These are phyloP conservation scores for Zaprionus tsacasi DNA, from an alignment of 1,140 invertebrate genomes.

Conservation along the genomic window DNA sequence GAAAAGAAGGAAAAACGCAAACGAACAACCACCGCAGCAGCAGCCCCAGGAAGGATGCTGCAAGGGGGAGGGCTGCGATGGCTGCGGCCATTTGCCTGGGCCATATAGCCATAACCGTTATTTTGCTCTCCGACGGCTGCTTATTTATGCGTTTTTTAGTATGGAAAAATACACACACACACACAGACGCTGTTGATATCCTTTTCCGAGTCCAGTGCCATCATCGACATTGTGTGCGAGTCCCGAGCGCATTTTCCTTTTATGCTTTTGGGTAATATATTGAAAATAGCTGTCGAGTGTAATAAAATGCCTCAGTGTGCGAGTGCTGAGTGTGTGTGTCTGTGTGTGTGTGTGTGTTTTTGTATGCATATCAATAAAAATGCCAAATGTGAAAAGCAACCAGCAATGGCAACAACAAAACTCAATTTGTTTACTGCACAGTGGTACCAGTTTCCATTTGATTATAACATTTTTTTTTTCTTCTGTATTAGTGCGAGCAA, in stretches of 20 bases:
- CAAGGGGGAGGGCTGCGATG: constrained; percentile 1
- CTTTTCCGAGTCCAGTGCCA: constrained; percentile 47
- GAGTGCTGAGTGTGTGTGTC: constrained; percentile 12
- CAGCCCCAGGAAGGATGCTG: constrained; percentile 27
- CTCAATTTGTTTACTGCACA: constrained; percentile 73
- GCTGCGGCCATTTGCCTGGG: constrained; percentile 31
- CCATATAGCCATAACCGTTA: constrained; percentile 65
- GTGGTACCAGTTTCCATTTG: no score
- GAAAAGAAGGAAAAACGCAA: constrained; percentile 6
- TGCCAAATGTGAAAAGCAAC: constrained; percentile 70
- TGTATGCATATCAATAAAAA: constrained; percentile 79
- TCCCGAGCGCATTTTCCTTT: constrained; percentile 62
- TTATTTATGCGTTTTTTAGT: constrained; percentile 83
- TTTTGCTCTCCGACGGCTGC: constrained; percentile 66
- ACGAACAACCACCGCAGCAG: constrained; percentile 68
- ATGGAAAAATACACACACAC: constrained; percentile 60
- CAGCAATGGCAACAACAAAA: constrained; percentile 58
- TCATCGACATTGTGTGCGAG: constrained; percentile 11
- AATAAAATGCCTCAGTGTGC: constrained; percentile 66
- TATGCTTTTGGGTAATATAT: constrained; percentile 76
- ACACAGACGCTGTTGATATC: constrained; percentile 47
- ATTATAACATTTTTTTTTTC: no score
- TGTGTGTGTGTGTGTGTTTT: constrained; percentile 26
- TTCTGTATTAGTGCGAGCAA: no score
- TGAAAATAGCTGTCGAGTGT: constrained; percentile 81